Evolutionary conservation across 2,888 invertebrate genomes (phyloP), one percentile per base, ranked within the genome.

Genomic region (Zelleria hepariella): DNA sequence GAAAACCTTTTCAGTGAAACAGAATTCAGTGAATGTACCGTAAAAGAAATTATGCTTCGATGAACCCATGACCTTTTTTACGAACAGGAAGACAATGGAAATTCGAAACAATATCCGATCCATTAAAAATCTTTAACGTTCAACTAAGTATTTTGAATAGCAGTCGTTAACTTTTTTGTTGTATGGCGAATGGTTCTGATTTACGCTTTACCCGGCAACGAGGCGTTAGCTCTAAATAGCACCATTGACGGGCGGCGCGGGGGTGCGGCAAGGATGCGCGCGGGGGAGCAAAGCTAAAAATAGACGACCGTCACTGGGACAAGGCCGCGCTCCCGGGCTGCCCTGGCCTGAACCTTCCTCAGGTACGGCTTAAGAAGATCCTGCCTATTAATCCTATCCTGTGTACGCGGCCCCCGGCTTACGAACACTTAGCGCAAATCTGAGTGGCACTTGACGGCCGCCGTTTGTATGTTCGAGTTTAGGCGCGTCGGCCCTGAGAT

Each of bases 271-370:
- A 67, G 62, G 67, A 63, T 61, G 64, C 67, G 70, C 68, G 68
- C 69, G 69, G 69, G 68, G 68, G 73, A 67, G 67, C 65, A 71
- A n/a, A 59, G 71, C 85, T 84, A 86, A 75, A 86, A 75, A 83
- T 86, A 86, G 85, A 76, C 80, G 81, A 72, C 81, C 82, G 78
- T 71, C 78, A 80, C 74, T 84, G 63, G 83, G 80, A 71, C 86
- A 86, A 86, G 85, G 86, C 80, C 84, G 68, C 66, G 72, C 70
- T 73, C 72, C 72, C 74, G 73, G 71, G 72, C 25, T 24, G 18
- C 52, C 20, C 24, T 15, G 26, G 51, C 49, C n/a, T 26, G n/a
- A 21, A 21, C 21, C 57, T 58, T 68, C 62, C 64, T 61, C 79
- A 80, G 80, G 80, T 81, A 75, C 66, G 69, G 69, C 71, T 77